Percentiles rank a stretch among this genome's conserved stretches.
Conservation (phyloP, 2,113 vertebrate species). For the Tragelaphus imberbis region DNA sequence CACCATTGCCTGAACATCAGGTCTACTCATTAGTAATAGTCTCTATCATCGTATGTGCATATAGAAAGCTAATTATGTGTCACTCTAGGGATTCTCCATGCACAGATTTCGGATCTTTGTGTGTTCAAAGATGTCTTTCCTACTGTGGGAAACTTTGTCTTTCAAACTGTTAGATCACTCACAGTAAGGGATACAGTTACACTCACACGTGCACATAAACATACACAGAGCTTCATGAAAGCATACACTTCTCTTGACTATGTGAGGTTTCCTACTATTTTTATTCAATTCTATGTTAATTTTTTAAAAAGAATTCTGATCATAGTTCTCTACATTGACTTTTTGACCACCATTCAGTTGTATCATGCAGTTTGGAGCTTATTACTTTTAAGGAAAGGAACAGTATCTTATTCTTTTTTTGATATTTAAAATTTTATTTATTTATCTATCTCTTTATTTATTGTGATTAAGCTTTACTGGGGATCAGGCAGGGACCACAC, state of each 20-base stretch:
- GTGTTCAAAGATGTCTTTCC: neutral
- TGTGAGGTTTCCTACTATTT: neutral
- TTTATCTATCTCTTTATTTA: neutral
- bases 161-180: neutral
- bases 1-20: neutral
- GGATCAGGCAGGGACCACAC: neutral
- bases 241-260: neutral
- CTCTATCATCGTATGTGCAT: neutral
- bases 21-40: neutral
- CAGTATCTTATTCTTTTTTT: neutral
- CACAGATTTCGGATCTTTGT: neutral
- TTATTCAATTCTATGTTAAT: neutral
- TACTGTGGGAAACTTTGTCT: neutral
- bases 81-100: neutral
- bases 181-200: neutral
- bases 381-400: neutral
- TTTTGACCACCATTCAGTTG: neutral
- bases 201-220: neutral
- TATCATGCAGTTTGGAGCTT: neutral
- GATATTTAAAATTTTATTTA: neutral
- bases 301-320: neutral
- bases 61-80: neutral
- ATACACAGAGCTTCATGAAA: neutral
- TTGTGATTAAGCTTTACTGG: neutral
- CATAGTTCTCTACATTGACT: neutral